Conservation (phyloP, 2,888 invertebrate species). For the Chymomyza caudatula region DNA sequence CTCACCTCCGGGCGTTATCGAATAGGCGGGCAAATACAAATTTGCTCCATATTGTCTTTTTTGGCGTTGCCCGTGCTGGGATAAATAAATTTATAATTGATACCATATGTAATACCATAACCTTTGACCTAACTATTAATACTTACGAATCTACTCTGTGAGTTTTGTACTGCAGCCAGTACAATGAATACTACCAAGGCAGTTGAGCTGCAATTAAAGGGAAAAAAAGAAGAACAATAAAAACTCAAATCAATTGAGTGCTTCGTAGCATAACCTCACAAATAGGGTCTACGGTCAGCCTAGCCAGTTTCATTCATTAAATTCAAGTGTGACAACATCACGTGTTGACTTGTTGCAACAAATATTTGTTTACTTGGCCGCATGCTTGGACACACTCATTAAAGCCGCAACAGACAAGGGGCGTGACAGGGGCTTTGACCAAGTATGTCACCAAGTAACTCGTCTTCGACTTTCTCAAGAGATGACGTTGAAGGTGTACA, state of each 20-base stretch:
- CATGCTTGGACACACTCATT: constrained; percentile 51
- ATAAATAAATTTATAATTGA: no score
- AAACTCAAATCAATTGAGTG: constrained; percentile 31
- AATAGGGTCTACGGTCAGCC: background rate
- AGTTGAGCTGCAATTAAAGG: constrained; percentile 82
- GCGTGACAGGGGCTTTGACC: background rate
- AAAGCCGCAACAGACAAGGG: constrained; percentile 27
- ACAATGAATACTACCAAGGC: constrained; percentile 81
- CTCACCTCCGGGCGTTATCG: constrained; percentile 84
- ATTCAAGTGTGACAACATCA: constrained; percentile 37
- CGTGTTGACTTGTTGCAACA: constrained; percentile 69
- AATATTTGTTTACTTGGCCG: constrained; percentile 59
- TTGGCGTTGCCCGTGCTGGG: constrained; percentile 85
- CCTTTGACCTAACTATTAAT: background rate
- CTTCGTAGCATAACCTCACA: constrained; percentile 11
- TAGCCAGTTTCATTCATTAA: constrained; percentile 38
- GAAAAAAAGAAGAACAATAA: constrained; percentile 30
- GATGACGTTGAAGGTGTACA: constrained; percentile 46
- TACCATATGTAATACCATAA: no score
- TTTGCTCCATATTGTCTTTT: constrained; percentile 88
- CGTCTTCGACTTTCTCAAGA: constrained; percentile 57
- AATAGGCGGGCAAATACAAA: constrained; percentile 85
- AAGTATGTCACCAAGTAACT: constrained; percentile 43
- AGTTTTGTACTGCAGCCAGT: constrained; percentile 79
- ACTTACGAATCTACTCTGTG: constrained; percentile 83